A percentile compares a stretch with the other conserved stretches of the same genome.
Conservation (phyloP, 2,797 vertebrate species). For the Poeciliopsis gracilis region DNA sequence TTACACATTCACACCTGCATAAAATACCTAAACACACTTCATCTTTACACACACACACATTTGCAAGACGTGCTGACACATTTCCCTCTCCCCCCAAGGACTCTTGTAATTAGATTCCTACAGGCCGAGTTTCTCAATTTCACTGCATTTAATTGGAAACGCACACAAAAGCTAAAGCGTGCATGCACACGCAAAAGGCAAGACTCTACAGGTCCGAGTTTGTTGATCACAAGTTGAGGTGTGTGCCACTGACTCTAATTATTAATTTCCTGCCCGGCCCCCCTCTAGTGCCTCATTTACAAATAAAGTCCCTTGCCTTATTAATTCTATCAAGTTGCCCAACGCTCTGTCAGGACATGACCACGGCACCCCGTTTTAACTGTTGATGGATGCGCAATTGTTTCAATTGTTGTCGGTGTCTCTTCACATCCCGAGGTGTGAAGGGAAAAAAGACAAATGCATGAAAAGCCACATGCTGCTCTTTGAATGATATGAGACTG, state of each 20-base stretch:
- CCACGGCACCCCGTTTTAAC: conserved; percentile 34
- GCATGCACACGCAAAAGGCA: conserved; percentile 14
- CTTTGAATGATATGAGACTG: conserved; percentile 47
- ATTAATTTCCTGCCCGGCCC: conserved; percentile 73
- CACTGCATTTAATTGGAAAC: conserved; percentile 75
- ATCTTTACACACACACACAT: conserved; percentile 21
- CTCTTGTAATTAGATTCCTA: conserved; percentile 78
- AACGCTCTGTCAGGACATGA: conserved; percentile 20
- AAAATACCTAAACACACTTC: conserved; percentile 29
- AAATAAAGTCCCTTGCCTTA: conserved; percentile 77
- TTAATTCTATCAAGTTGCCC: conserved; percentile 70
- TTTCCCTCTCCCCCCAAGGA: conserved; percentile 62
- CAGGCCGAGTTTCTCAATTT: conserved; percentile 77
- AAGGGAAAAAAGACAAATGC: conserved; percentile 16
- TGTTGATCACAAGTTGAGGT: conserved; percentile 71
- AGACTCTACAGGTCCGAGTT: conserved; percentile 72
- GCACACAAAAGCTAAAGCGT: conserved; percentile 43
- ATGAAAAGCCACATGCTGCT: conserved; percentile 45
- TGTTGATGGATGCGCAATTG: conserved; percentile 30
- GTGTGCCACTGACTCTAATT: conserved; percentile 63
- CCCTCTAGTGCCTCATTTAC: conserved; percentile 69
- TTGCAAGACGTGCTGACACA: conserved; percentile 62
- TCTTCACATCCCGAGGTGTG: conserved; percentile 18
- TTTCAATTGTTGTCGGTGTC: conserved; percentile 31
- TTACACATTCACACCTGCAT: conserved; percentile 27